Conservation (phyloP, 2,113 vertebrate species). For the Myotis davidii region DNA sequence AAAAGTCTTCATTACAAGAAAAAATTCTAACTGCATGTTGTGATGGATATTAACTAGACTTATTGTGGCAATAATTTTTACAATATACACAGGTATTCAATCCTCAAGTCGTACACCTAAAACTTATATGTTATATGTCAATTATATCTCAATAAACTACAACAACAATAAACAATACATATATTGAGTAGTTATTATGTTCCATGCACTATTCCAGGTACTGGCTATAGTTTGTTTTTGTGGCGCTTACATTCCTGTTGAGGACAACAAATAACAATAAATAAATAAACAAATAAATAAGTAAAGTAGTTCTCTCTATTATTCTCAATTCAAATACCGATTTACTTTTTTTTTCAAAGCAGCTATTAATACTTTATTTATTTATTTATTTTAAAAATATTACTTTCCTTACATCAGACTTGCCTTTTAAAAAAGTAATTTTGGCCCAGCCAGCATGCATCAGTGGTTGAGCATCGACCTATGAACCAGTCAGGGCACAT, state of each 20-base stretch:
- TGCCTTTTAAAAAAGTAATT: neutral
- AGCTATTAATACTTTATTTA: neutral
- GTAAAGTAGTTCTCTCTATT: no score
- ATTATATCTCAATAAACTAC: neutral
- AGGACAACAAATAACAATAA: neutral
- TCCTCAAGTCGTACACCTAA: neutral
- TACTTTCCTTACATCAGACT: constrained; percentile 19
- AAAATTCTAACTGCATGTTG: neutral
- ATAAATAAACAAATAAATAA: neutral
- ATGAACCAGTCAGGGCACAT: no score
- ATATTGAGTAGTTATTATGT: neutral
- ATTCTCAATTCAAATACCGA: no score
- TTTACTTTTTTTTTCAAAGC: no score
- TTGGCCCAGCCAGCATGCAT: no score
- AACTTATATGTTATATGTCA: neutral
- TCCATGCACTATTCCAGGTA: neutral
- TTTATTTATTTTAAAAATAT: constrained; percentile 26
- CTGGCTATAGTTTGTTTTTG: neutral
- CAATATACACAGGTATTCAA: neutral
- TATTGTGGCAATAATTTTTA: neutral
- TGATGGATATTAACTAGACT: neutral
- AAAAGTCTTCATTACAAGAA: neutral
- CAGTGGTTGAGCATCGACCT: no score
- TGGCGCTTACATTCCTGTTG: neutral
- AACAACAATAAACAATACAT: neutral